Evolutionary conservation across 2,797 vertebrate genomes (phyloP).

Genomic region (Vultur gryphus): DNA sequence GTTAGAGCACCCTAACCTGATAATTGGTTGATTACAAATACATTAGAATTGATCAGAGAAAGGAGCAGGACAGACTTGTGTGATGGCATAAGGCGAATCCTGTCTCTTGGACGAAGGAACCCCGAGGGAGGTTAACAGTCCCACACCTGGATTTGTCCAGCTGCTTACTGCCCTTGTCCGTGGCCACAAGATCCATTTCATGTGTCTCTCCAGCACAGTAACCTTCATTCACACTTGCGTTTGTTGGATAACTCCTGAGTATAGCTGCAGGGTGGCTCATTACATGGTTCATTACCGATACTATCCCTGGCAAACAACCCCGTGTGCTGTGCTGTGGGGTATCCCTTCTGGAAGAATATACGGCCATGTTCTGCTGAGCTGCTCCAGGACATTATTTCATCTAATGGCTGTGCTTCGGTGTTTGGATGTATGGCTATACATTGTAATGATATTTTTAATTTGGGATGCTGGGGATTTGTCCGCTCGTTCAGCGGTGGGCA

Average conservation of each 20-base stretch:
- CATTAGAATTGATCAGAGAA: neutral
- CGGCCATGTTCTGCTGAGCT: neutral
- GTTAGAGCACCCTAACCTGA: neutral
- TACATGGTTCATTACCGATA: constrained; percentile 38
- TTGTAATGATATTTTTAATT: neutral
- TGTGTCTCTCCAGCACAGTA: neutral
- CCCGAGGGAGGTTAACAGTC: neutral
- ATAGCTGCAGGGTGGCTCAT: constrained; percentile 48
- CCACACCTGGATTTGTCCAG: neutral
- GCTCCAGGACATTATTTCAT: neutral
- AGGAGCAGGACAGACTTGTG: neutral
- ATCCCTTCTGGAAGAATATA: neutral
- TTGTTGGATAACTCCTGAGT: constrained; percentile 5
- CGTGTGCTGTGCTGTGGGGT: neutral
- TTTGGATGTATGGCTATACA: neutral
- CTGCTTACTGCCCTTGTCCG: neutral
- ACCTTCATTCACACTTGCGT: constrained; percentile 24
- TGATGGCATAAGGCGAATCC: fast-evolving
- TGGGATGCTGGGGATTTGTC: neutral
- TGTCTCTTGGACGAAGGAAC: neutral
- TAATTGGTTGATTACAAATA: neutral
- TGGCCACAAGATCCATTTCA: neutral
- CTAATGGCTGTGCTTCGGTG: neutral
- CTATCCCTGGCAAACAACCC: constrained; percentile 41
- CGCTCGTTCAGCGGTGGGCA: neutral